These are phyloP conservation scores for Apodemia mormo DNA, from an alignment of 2,888 invertebrate genomes.

Conservation along the genomic window DNA sequence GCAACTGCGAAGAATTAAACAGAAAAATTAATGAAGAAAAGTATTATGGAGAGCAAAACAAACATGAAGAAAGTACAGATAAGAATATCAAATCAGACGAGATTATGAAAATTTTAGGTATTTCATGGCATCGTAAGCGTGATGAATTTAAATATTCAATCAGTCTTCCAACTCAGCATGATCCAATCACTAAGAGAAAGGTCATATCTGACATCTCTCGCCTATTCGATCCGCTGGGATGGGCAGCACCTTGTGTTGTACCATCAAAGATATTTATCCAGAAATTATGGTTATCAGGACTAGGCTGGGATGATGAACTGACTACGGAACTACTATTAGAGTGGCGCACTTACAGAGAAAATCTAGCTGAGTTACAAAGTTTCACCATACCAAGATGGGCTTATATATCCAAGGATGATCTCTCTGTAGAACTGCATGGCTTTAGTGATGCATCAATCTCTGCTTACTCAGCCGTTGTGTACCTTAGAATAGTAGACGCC, in stretches of 20 bases:
- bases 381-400: constrained; percentile 35
- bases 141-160: constrained; percentile 37
- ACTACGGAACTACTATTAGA: constrained; percentile 23
- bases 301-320: constrained; percentile 36
- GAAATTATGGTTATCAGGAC: constrained; percentile 33
- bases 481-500: constrained; percentile 20
- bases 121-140: constrained; percentile 37
- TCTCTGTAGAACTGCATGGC: constrained; percentile 32
- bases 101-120: constrained; percentile 37
- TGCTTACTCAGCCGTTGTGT: constrained; percentile 33
- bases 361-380: too few relatives aligned
- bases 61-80: too few relatives aligned
- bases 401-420: constrained; percentile 2
- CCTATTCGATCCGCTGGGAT: constrained; percentile 42
- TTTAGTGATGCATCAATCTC: constrained; percentile 34
- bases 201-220: constrained; percentile 39
- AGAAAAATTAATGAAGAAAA: background rate
- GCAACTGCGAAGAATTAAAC: constrained; percentile 12
- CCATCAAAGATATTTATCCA: constrained; percentile 37
- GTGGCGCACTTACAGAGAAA: too few relatives aligned
- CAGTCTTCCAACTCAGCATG: constrained; percentile 25
- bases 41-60: too few relatives aligned
- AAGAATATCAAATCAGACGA: too few relatives aligned
- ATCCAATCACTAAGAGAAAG: constrained; percentile 36
- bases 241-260: constrained; percentile 38